These are phyloP conservation scores for Laticauda colubrina DNA, from an alignment of 2,113 vertebrate species.

Conservation along the genomic window DNA sequence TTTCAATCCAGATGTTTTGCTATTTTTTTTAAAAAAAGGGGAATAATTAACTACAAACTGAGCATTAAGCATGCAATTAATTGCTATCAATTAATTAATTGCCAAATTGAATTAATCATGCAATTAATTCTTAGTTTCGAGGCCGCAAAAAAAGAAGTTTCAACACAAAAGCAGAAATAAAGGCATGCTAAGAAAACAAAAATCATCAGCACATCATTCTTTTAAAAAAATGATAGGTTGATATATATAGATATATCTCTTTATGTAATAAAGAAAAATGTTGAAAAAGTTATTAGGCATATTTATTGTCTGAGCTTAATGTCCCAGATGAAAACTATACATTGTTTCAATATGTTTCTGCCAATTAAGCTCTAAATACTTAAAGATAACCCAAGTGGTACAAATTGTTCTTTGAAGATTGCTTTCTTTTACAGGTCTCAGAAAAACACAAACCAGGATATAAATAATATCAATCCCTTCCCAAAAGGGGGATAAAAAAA, in stretches of 20 bases:
- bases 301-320: conserved; percentile 23
- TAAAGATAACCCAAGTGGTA: conserved; percentile 58
- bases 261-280: background rate
- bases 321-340: conserved; percentile 13
- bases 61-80: background rate
- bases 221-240: conserved; percentile 20
- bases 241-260: conserved; percentile 3
- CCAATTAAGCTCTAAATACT: conserved; percentile 60
- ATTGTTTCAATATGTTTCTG: conserved; percentile 51
- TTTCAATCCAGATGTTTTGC: background rate
- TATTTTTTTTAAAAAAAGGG: background rate
- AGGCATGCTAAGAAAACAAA: background rate
- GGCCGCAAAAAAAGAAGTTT: background rate
- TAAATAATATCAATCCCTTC: conserved; percentile 60
- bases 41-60: background rate
- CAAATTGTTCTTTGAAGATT: conserved; percentile 67
- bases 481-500: conserved; percentile 34
- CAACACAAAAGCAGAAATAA: background rate
- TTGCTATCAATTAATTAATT: background rate
- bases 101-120: background rate
- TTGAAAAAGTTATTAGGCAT: conserved; percentile 21
- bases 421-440: conserved; percentile 56
- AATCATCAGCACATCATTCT: background rate
- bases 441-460: conserved; percentile 60
- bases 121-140: background rate